Percentiles rank a stretch among this genome's conserved stretches.
phyloP scores from a whole-genome alignment of 2,113 vertebrate species.

The Suricata suricatta region DNA sequence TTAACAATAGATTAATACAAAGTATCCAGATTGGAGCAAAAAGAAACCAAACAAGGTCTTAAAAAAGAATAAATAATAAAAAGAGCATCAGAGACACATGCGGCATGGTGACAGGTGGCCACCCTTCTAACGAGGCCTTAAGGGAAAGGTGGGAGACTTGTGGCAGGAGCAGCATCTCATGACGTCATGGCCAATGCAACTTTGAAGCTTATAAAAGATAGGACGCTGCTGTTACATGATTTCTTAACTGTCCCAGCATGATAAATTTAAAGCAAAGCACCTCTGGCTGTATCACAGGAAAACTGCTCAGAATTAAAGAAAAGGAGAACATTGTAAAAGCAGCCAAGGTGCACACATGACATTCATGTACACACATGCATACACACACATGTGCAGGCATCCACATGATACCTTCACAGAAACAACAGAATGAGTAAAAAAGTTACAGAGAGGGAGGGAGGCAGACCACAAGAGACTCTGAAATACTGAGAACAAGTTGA shows the following conservation, averaged over 20 bases:
- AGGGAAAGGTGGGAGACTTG: neutral
- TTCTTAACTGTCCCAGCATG: neutral
- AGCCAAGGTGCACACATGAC: neutral
- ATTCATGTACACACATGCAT: too few relatives aligned
- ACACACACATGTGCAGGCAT: too few relatives aligned
- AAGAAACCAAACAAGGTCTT: neutral
- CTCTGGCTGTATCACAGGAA: neutral
- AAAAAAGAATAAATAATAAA: neutral
- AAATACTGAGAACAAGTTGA: too few relatives aligned
- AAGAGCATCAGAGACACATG: neutral
- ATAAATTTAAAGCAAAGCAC: neutral
- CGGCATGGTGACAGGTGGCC: neutral
- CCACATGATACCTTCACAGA: neutral
- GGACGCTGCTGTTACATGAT: neutral
- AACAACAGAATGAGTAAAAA: neutral
- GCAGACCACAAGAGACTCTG: too few relatives aligned
- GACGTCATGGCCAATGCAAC: neutral
- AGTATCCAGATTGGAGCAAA: neutral
- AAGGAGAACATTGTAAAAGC: neutral
- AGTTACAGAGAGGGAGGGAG: too few relatives aligned
- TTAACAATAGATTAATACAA: neutral
- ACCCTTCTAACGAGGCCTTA: neutral
- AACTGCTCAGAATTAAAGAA: neutral
- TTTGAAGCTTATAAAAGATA: neutral
- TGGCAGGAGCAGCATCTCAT: neutral